These are phyloP conservation scores for Otolemur garnettii DNA, from an alignment of 2,113 vertebrate species.

Conservation along the genomic window DNA sequence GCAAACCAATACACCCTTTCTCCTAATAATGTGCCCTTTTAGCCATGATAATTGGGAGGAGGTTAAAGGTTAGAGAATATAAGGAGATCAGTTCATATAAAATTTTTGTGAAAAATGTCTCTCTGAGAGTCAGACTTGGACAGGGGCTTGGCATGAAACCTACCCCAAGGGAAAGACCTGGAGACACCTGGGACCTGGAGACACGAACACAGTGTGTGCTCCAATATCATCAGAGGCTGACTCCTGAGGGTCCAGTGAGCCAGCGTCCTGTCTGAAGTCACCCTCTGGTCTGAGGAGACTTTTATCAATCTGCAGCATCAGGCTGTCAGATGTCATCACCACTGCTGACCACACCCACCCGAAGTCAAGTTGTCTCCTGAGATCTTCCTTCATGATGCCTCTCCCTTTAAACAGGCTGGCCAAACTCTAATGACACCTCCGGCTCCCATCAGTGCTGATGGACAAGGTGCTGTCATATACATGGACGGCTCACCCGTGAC, in stretches of 20 bases:
- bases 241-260: not conserved
- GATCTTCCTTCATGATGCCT: not conserved
- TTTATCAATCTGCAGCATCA: not conserved
- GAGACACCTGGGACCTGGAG: not conserved
- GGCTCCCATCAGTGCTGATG: too few species aligned
- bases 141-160: not conserved
- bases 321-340: not conserved
- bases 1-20: not conserved
- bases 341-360: not conserved
- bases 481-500: not conserved
- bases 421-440: too few species aligned
- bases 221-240: not conserved
- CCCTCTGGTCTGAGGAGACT: not conserved
- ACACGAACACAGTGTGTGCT: not conserved
- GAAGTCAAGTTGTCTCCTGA: not conserved
- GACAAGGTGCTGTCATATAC: accelerated
- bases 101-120: not conserved
- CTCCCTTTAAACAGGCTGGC: not conserved
- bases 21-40: accelerated
- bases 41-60: not conserved
- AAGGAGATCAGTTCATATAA: not conserved
- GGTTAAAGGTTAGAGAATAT: not conserved
- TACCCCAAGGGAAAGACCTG: not conserved
- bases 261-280: not conserved
- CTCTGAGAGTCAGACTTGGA: not conserved